Percentiles rank a stretch among this genome's conserved stretches.
Evolutionary conservation across 2,888 invertebrate species (phyloP).

Genomic region (Empis stercorea): DNA sequence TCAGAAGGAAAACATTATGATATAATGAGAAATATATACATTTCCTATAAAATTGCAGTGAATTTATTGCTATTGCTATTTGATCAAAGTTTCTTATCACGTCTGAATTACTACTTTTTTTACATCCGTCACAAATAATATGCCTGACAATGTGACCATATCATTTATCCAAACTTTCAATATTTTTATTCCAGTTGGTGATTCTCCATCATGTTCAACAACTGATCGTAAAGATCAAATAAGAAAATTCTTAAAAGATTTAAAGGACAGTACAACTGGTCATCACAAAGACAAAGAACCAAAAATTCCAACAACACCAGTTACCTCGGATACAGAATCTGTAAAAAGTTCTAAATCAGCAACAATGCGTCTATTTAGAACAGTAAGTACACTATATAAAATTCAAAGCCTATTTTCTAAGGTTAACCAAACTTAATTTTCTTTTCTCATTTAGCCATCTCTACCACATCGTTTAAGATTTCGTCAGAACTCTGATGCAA

Average conservation of each 20-base stretch:
- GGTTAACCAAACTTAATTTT: no score
- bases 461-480: constrained; percentile 34
- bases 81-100: no score
- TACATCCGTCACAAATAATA: no score
- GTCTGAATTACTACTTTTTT: no score
- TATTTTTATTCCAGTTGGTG: constrained; percentile 11
- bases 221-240: constrained; percentile 34
- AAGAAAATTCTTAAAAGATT: constrained; percentile 35
- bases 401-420: no score
- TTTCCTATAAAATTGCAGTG: no score
- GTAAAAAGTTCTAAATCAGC: constrained; percentile 12
- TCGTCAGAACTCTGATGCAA: constrained; percentile 22
- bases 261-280: constrained; percentile 29
- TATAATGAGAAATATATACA: no score
- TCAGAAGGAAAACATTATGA: no score
- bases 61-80: no score
- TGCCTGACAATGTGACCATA: no score
- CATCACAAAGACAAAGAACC: constrained; percentile 28
- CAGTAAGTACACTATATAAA: constrained; percentile 9
- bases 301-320: constrained; percentile 16
- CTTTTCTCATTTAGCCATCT: constrained; percentile 29
- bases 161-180: no score
- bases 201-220: constrained; percentile 16
- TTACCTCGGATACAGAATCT: constrained; percentile 11
- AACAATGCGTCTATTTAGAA: constrained; percentile 14